Evolutionary conservation across 2,797 vertebrate genomes (phyloP), one percentile per base, ranked within the genome.

Genomic region (Periophthalmus magnuspinnatus): DNA sequence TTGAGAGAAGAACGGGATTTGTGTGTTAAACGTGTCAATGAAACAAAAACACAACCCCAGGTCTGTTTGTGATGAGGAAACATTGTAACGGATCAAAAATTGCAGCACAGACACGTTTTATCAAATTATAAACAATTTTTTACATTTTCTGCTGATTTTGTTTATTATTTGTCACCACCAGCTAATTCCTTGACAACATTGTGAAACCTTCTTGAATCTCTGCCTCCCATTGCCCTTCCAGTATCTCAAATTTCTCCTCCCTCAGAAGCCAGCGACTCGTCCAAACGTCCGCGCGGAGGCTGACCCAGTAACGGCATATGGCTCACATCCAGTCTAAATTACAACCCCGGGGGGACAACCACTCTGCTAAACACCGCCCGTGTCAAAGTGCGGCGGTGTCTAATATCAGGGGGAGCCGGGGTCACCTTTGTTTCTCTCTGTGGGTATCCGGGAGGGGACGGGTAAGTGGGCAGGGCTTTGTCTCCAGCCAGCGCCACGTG

Each of bases 401-500:
- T 83, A 72, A 70, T 65, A 47, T 41, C n/a, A 36, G 63, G 41
- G 6, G 41, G 45, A 70, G 62, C 73, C 57, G 66, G 36, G 16
- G 72, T 71, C 82, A 79, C 75, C 75, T 79, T 73, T 70, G 82
- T 74, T 76, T 84, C 64, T 45, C 41, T 10, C 63, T 66, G 60
- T 28, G 21, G 6, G 8, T 34, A 55, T 55, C 5, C 45, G 22
- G 34, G 62, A 65, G 75, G 54, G 59, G 64, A 84, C 81, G 74
- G 81, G 33, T 74, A 60, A 74, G 71, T 52, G 69, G 80, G 71
- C 55, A 69, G 76, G 76, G 78, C 83, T 88, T 85, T 80, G 82
- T 85, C 83, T 88, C 79, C 79, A 83, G 86, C 74, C 68, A 78
- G 62, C 75, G 77, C 76, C 88, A 86, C 82, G 79, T 91, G 88